A percentile compares a stretch with the other conserved stretches of the same genome.
Evolutionary conservation across 1,140 invertebrate genomes (phyloP).

Genomic region (Drosophila sechellia): DNA sequence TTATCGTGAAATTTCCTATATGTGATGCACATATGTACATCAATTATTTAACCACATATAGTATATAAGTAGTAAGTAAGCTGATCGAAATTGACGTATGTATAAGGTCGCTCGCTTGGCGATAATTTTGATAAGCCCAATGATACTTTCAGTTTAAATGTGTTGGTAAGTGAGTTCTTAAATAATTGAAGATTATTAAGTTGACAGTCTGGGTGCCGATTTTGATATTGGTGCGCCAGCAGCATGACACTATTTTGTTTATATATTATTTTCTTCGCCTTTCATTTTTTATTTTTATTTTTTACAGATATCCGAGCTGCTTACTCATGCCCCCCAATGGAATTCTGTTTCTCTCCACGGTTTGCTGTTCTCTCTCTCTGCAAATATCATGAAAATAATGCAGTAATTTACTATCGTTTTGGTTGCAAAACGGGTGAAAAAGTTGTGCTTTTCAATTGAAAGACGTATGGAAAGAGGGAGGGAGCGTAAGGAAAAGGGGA

Average conservation of each 20-base stretch:
- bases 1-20: conserved; percentile 31
- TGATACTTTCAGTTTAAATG: conserved; percentile 36
- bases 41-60: conserved; percentile 40
- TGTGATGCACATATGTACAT: conserved; percentile 24
- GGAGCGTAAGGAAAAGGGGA: not conserved
- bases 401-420: conserved; percentile 46
- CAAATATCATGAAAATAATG: conserved; percentile 48
- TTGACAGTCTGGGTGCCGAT: conserved; percentile 55
- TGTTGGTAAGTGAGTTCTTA: conserved; percentile 38
- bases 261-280: conserved; percentile 11
- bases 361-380: conserved; percentile 19
- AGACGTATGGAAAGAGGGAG: conserved; percentile 47
- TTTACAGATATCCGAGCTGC: conserved; percentile 26
- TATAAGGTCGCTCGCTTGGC: conserved; percentile 65
- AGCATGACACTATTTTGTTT: conserved; percentile 35
- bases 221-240: conserved; percentile 31
- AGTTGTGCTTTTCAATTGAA: conserved; percentile 62
- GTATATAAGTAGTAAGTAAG: not conserved
- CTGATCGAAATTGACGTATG: conserved; percentile 35
- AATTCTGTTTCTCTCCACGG: conserved; percentile 2
- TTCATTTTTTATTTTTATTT: not conserved
- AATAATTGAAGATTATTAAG: conserved; percentile 71
- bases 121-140: conserved; percentile 70
- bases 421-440: conserved; percentile 25
- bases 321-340: conserved; percentile 59